These are phyloP conservation scores for Poeciliopsis gracilis DNA, from an alignment of 2,797 vertebrate genomes.

Conservation along the genomic window DNA sequence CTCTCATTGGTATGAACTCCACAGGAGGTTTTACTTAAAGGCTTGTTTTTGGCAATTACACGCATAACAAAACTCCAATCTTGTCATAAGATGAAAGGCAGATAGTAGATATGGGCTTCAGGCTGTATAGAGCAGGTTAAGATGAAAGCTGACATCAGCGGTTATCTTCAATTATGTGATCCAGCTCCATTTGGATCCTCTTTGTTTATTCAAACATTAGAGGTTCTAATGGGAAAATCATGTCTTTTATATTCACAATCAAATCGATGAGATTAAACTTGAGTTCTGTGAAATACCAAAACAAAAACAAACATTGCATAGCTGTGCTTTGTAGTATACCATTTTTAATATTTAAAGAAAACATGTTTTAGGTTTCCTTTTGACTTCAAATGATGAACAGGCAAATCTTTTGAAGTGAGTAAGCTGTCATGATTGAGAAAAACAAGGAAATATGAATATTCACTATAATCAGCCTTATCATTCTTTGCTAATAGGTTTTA, in stretches of 20 bases:
- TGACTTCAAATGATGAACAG: not conserved
- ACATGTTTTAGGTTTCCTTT: not conserved
- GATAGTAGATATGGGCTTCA: conserved; percentile 29
- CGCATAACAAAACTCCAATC: conserved; percentile 5
- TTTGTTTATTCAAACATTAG: conserved; percentile 50
- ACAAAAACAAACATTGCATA: not conserved
- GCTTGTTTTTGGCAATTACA: not conserved
- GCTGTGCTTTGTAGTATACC: not conserved
- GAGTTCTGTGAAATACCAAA: conserved; percentile 9
- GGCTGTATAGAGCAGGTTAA: conserved; percentile 27
- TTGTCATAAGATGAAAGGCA: conserved; percentile 24
- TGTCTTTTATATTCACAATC: conserved; percentile 34
- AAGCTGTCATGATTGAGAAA: conserved; percentile 12
- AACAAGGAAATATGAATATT: conserved; percentile 23
- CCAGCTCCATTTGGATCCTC: conserved; percentile 27
- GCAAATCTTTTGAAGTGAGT: not conserved
- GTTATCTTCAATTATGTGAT: conserved; percentile 38
- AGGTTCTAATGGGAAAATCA: conserved; percentile 42
- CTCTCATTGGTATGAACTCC: not conserved
- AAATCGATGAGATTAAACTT: conserved; percentile 28
- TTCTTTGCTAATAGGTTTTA: conserved; percentile 47
- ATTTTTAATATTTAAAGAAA: not conserved
- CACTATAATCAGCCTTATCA: conserved; percentile 4
- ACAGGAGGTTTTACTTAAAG: conserved; percentile 2
- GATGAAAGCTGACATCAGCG: conserved; percentile 28